Evolutionary conservation across 2,888 invertebrate genomes (phyloP).

Genomic region (Aporophyla lueneburgensis): DNA sequence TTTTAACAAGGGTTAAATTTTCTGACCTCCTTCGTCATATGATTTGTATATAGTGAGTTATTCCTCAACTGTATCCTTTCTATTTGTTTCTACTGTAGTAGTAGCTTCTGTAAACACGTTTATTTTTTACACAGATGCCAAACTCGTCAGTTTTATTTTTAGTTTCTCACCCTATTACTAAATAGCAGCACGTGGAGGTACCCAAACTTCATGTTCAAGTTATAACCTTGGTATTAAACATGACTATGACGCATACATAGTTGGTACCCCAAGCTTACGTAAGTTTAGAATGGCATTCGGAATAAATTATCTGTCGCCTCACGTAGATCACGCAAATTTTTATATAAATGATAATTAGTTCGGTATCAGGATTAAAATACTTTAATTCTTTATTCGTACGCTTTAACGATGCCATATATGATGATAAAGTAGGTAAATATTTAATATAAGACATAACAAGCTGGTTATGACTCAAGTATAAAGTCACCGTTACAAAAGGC

Average conservation of each 20-base stretch:
- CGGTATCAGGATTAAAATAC: constrained; percentile 2
- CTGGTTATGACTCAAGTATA: constrained; percentile 29
- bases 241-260: constrained; percentile 24
- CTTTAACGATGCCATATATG: background rate
- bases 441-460: background rate
- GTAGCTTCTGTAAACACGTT: too few relatives aligned
- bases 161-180: constrained; percentile 7
- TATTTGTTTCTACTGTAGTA: background rate
- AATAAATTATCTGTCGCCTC: background rate
- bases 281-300: constrained; percentile 7
- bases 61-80: background rate
- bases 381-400: background rate
- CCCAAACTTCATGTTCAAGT: constrained; percentile 37
- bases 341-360: background rate
- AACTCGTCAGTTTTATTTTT: background rate
- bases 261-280: constrained; percentile 9
- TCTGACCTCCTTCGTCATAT: background rate
- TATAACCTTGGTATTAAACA: constrained; percentile 43
- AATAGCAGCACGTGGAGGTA: constrained; percentile 18
- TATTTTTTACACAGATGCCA: background rate
- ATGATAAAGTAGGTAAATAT: constrained; percentile 11
- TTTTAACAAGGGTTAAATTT: constrained; percentile 13
- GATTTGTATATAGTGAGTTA: background rate
- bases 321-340: background rate
- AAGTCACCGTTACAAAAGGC: constrained; percentile 24